A percentile compares a stretch with the other conserved stretches of the same genome.
phyloP scores from a whole-genome alignment of 2,888 invertebrate genomes.

The Timema podura region DNA sequence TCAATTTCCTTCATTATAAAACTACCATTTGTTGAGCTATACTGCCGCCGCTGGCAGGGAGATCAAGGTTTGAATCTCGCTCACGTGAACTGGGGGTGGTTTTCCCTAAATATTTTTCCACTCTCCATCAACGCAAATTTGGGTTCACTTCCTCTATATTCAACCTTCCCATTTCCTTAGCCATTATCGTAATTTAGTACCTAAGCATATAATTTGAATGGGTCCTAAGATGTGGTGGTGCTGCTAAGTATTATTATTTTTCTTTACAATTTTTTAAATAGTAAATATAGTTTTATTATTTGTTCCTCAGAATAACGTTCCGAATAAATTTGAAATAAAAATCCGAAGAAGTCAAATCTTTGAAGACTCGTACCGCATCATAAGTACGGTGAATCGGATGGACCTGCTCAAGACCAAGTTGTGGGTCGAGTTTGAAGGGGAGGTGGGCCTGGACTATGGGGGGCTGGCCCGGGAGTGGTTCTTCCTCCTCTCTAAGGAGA shows the following conservation, averaged over 20 bases:
- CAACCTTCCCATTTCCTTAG: too few relatives aligned
- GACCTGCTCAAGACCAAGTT: constrained; percentile 95
- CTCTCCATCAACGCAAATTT: too few relatives aligned
- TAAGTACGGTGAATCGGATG: constrained; percentile 83
- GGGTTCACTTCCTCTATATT: too few relatives aligned
- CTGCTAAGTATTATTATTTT: too few relatives aligned
- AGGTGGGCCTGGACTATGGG: constrained; percentile 94
- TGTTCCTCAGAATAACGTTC: constrained; percentile 78
- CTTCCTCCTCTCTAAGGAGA: constrained; percentile 96
- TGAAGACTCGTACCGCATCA: constrained; percentile 95
- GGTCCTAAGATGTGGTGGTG: too few relatives aligned
- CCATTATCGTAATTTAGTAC: too few relatives aligned
- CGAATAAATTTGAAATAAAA: constrained; percentile 97
- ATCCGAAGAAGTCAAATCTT: constrained; percentile 85
- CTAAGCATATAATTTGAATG: too few relatives aligned
- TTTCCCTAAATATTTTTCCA: too few relatives aligned
- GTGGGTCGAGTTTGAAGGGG: constrained; percentile 98
- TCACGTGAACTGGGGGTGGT: too few relatives aligned
- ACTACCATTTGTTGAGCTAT: neutral
- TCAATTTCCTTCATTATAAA: too few relatives aligned
- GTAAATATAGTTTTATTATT: constrained; percentile 26
- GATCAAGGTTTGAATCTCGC: too few relatives aligned
- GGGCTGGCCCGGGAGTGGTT: constrained; percentile 98
- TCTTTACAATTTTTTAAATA: neutral
- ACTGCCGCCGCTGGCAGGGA: neutral